phyloP scores from a whole-genome alignment of 2,797 vertebrate genomes.

The Chelon labrosus region DNA sequence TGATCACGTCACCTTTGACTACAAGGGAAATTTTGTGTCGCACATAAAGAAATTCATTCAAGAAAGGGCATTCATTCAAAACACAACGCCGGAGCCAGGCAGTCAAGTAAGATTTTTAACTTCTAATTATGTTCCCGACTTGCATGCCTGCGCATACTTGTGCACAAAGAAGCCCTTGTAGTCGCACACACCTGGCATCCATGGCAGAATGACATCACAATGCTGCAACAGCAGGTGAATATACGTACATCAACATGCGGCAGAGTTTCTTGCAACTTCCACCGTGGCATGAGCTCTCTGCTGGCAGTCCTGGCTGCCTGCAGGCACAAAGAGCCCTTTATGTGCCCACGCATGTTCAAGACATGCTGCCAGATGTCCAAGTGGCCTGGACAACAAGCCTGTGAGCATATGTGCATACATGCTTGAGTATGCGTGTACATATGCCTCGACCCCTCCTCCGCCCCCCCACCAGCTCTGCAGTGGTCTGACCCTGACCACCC shows the following conservation, averaged over 20 bases:
- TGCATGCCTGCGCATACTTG: not conserved
- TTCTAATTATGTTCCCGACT: not conserved
- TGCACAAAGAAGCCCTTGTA: conserved; percentile 33
- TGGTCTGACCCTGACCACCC: conserved; percentile 68
- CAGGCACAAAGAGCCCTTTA: conserved; percentile 80
- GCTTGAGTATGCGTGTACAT: conserved; percentile 57
- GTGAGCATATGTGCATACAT: conserved; percentile 68
- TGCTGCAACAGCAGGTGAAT: conserved; percentile 59
- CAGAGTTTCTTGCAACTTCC: conserved; percentile 50
- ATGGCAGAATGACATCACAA: conserved; percentile 57
- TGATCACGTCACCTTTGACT: too few relatives aligned
- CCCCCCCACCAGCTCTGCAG: conserved; percentile 44
- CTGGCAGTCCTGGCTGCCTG: conserved; percentile 61
- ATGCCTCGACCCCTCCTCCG: conserved; percentile 24
- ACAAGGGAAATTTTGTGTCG: too few relatives aligned
- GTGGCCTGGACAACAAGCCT: conserved; percentile 68
- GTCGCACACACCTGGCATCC: conserved; percentile 46
- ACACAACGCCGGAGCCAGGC: too few relatives aligned
- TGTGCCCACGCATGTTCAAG: conserved; percentile 74
- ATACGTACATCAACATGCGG: conserved; percentile 34
- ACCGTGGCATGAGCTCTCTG: conserved; percentile 47
- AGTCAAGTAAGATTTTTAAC: not conserved
- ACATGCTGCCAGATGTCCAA: conserved; percentile 81
- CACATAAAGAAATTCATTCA: too few relatives aligned
- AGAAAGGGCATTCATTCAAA: too few relatives aligned